A percentile compares a stretch with the other conserved stretches of the same genome.
Conservation (phyloP, 2,797 vertebrate species). For the Sphaeramia orbicularis region DNA sequence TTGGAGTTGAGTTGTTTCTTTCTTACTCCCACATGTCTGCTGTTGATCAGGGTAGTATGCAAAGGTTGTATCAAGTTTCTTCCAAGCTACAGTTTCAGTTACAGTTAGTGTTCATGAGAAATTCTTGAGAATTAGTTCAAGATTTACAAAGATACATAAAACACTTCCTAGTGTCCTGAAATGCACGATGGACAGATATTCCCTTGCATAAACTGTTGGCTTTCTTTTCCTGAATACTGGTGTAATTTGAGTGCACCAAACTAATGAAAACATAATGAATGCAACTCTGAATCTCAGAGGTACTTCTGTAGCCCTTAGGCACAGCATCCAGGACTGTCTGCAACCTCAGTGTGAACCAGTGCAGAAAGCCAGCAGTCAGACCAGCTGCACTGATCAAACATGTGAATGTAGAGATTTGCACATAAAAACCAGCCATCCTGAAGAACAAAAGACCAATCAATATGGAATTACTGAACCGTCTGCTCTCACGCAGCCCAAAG, state of each 20-base stretch:
- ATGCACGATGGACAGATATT: not conserved
- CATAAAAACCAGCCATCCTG: slow-evolving; percentile 27
- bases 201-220: not conserved
- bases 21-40: slow-evolving; percentile 22
- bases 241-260: slow-evolving; percentile 1
- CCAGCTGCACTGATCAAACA: slow-evolving; percentile 7
- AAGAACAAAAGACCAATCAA: slow-evolving; percentile 45
- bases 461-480: slow-evolving; percentile 41
- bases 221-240: not conserved
- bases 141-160: slow-evolving; percentile 1
- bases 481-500: slow-evolving; percentile 25
- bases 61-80: slow-evolving; percentile 14
- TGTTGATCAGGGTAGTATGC: slow-evolving; percentile 28
- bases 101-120: not conserved
- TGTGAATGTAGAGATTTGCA: slow-evolving; percentile 25
- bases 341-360: slow-evolving; percentile 63
- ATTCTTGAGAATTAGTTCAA: not conserved
- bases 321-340: slow-evolving; percentile 55
- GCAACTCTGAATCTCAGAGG: slow-evolving; percentile 12
- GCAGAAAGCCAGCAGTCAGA: slow-evolving; percentile 24
- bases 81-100: slow-evolving; percentile 3
- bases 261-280: not conserved
- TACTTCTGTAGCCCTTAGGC: slow-evolving; percentile 47
- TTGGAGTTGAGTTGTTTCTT: slow-evolving; percentile 8
- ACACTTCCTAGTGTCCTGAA: not conserved